These are phyloP conservation scores for Botia almorhae DNA, from an alignment of 2,797 vertebrate genomes.

Conservation along the genomic window DNA sequence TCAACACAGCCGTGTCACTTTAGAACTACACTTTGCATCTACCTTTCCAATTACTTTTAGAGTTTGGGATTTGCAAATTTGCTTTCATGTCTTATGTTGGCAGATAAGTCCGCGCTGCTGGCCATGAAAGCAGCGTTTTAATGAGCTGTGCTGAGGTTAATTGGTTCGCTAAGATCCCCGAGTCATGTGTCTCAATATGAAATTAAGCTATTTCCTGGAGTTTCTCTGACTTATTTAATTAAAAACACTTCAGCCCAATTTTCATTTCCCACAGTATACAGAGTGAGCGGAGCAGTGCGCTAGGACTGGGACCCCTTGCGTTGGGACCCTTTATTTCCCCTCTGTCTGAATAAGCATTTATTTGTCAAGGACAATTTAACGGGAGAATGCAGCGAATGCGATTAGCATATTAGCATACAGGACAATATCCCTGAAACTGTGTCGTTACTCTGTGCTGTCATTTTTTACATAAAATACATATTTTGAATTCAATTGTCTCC, in stretches of 20 bases:
- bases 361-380: slow-evolving; percentile 57
- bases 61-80: slow-evolving; percentile 82
- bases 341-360: slow-evolving; percentile 55
- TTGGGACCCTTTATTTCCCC: neutral
- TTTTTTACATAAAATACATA: slow-evolving; percentile 5
- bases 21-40: slow-evolving; percentile 76
- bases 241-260: slow-evolving; percentile 82
- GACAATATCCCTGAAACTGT: neutral
- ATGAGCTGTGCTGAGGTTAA: slow-evolving; percentile 84
- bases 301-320: slow-evolving; percentile 12
- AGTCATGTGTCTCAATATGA: slow-evolving; percentile 81
- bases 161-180: slow-evolving; percentile 80
- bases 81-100: slow-evolving; percentile 81
- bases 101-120: slow-evolving; percentile 76
- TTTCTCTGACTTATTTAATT: slow-evolving; percentile 82
- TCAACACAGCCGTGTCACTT: slow-evolving; percentile 71
- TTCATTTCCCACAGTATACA: slow-evolving; percentile 66
- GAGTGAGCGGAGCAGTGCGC: slow-evolving; percentile 7
- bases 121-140: slow-evolving; percentile 84
- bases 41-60: slow-evolving; percentile 84
- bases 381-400: slow-evolving; percentile 1
- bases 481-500: neutral
- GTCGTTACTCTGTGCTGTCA: neutral
- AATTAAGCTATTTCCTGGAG: slow-evolving; percentile 82
- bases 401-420: neutral